Percentiles rank a stretch among this genome's conserved stretches.
These are phyloP conservation scores for Ectemnius cavifrons DNA, from an alignment of 2,888 invertebrate species.

Conservation along the genomic window DNA sequence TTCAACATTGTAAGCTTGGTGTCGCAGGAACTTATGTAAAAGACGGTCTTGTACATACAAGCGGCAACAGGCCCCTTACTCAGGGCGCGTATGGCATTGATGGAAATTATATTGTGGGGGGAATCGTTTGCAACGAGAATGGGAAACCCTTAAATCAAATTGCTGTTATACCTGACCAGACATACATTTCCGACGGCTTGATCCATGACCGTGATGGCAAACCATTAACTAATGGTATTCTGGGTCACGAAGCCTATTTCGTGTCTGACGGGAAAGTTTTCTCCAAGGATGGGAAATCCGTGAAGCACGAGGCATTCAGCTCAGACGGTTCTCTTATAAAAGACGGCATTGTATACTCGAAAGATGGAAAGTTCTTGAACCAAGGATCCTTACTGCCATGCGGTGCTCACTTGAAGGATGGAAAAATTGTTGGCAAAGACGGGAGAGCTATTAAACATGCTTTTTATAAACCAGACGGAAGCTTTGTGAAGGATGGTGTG, in stretches of 20 bases:
- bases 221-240: slow-evolving; percentile 65
- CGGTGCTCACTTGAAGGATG: slow-evolving; percentile 72
- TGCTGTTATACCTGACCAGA: slow-evolving; percentile 70
- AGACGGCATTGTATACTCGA: slow-evolving; percentile 70
- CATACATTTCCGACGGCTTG: slow-evolving; percentile 70
- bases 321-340: slow-evolving; percentile 73
- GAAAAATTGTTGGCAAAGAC: slow-evolving; percentile 73
- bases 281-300: slow-evolving; percentile 71
- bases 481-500: slow-evolving; percentile 72
- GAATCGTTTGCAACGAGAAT: slow-evolving; percentile 70
- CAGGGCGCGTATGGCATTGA: slow-evolving; percentile 71
- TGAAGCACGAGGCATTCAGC: slow-evolving; percentile 72
- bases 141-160: slow-evolving; percentile 71
- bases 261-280: slow-evolving; percentile 72
- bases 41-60: slow-evolving; percentile 71
- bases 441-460: slow-evolving; percentile 71
- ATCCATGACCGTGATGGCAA: slow-evolving; percentile 71
- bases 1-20: slow-evolving; percentile 66
- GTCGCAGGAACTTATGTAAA: slow-evolving; percentile 70
- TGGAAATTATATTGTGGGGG: slow-evolving; percentile 72
- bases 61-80: slow-evolving; percentile 69
- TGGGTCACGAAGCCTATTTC: slow-evolving; percentile 71
- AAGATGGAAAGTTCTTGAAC: slow-evolving; percentile 70
- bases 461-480: slow-evolving; percentile 73
- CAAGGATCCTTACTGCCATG: slow-evolving; percentile 73